A percentile compares a stretch with the other conserved stretches of the same genome.
These are phyloP conservation scores for Typhlomys cinereus DNA, from an alignment of 2,113 vertebrate species.

Conservation along the genomic window DNA sequence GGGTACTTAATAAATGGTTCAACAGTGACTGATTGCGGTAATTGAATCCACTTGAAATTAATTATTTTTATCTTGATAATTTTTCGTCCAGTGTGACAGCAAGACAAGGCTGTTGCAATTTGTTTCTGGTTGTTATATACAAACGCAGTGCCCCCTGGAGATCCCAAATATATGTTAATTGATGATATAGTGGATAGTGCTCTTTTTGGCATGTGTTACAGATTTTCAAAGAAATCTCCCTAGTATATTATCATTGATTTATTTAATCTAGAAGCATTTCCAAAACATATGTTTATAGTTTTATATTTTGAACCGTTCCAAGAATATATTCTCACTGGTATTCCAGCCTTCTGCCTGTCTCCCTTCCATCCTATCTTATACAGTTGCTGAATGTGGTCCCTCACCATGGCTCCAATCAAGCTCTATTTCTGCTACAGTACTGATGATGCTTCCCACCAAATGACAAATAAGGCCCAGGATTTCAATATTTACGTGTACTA, in stretches of 20 bases:
- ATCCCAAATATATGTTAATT: slow-evolving; percentile 60
- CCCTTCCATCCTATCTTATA: not conserved
- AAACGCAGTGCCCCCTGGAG: slow-evolving; percentile 50
- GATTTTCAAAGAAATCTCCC: slow-evolving; percentile 76
- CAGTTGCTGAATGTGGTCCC: not conserved
- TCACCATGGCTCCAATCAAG: not conserved
- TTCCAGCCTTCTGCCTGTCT: slow-evolving; percentile 28
- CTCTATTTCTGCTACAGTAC: not conserved
- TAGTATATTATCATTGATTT: slow-evolving; percentile 75
- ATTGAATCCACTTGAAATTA: slow-evolving; percentile 64
- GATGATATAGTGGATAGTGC: slow-evolving; percentile 59
- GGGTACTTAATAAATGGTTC: slow-evolving; percentile 64
- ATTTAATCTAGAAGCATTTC: slow-evolving; percentile 74
- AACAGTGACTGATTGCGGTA: slow-evolving; percentile 46
- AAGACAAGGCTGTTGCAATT: slow-evolving; percentile 50
- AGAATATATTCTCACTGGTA: slow-evolving; percentile 54
- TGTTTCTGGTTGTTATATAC: slow-evolving; percentile 58
- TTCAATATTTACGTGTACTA: not conserved
- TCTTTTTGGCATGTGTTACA: slow-evolving; percentile 70
- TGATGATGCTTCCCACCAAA: not conserved
- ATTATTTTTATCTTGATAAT: slow-evolving; percentile 69
- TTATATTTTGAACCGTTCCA: slow-evolving; percentile 62
- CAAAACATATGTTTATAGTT: slow-evolving; percentile 77
- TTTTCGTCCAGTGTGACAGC: slow-evolving; percentile 59
- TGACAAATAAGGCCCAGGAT: not conserved